Conservation (phyloP, 2,888 invertebrate genomes). For the Notodonta dromedarius region DNA sequence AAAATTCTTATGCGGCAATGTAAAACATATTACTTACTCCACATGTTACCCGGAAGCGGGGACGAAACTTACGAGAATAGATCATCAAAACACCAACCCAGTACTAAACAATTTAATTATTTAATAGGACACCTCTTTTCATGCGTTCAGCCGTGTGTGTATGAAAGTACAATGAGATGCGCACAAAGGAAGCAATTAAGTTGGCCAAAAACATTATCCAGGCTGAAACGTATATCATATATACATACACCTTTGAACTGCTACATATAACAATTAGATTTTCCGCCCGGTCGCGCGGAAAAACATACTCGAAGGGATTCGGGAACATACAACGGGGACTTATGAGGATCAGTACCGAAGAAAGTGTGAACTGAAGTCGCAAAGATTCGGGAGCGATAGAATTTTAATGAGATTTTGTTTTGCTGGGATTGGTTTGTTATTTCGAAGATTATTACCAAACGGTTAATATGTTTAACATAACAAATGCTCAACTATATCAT, state of each 20-base stretch:
- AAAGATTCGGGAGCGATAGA: constrained; percentile 25
- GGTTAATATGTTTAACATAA: no score
- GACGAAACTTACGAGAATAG: constrained; percentile 1
- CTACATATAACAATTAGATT: constrained; percentile 62
- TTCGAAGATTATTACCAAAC: neutral
- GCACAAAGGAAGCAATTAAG: constrained; percentile 58
- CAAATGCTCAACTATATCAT: no score
- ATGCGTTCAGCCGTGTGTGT: constrained; percentile 29
- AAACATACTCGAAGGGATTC: constrained; percentile 55
- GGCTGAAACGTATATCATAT: constrained; percentile 44
- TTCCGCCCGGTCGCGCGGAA: constrained; percentile 63
- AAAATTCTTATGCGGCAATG: neutral
- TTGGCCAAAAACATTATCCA: constrained; percentile 51
- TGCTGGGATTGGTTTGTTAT: constrained; percentile 18
- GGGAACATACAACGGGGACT: constrained; percentile 40
- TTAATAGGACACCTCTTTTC: constrained; percentile 28
- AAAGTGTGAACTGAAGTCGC: constrained; percentile 29
- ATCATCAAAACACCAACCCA: neutral
- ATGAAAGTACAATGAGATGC: constrained; percentile 35
- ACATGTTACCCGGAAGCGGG: neutral
- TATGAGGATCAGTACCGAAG: constrained; percentile 37
- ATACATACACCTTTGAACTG: constrained; percentile 47
- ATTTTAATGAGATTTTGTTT: constrained; percentile 36
- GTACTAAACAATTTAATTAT: constrained; percentile 31
- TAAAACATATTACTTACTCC: no score